These are phyloP conservation scores for Gymnocypris eckloni DNA, from an alignment of 2,797 vertebrate genomes.

Conservation along the genomic window DNA sequence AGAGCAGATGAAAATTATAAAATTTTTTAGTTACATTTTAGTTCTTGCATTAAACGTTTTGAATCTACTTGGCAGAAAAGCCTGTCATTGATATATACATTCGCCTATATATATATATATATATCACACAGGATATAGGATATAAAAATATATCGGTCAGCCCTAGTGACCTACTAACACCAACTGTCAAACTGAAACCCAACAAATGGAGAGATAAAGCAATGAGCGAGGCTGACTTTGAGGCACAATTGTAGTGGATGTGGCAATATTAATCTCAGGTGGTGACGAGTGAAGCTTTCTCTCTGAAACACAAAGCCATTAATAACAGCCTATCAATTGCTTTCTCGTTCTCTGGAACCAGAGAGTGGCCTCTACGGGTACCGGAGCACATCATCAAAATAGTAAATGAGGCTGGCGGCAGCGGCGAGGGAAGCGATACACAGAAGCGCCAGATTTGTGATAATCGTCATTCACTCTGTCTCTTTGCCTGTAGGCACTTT, in stretches of 20 bases:
- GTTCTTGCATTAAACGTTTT: no score
- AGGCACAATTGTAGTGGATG: slow-evolving; percentile 45
- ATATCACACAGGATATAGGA: no score
- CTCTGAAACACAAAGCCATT: slow-evolving; percentile 60
- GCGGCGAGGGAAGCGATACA: slow-evolving; percentile 42
- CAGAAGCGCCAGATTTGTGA: slow-evolving; percentile 45
- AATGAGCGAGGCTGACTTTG: slow-evolving; percentile 50
- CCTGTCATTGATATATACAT: not conserved
- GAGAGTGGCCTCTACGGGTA: slow-evolving; percentile 49
- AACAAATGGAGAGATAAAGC: no score
- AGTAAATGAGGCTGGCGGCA: slow-evolving; percentile 47
- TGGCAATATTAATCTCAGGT: slow-evolving; percentile 61
- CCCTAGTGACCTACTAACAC: no score
- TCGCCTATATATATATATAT: no score
- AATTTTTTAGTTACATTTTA: no score
- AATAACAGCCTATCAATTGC: slow-evolving; percentile 59
- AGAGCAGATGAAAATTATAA: no score
- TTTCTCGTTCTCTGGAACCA: slow-evolving; percentile 42
- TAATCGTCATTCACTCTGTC: slow-evolving; percentile 53
- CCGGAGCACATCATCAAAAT: slow-evolving; percentile 49
- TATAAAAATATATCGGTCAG: no score
- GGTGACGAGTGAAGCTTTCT: slow-evolving; percentile 54
- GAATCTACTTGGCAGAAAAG: not conserved
- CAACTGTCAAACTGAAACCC: no score
- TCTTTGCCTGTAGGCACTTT: slow-evolving; percentile 52